A percentile compares a stretch with the other conserved stretches of the same genome.
phyloP scores from a whole-genome alignment of 2,797 vertebrate species.

The Telmatherina bonti region DNA sequence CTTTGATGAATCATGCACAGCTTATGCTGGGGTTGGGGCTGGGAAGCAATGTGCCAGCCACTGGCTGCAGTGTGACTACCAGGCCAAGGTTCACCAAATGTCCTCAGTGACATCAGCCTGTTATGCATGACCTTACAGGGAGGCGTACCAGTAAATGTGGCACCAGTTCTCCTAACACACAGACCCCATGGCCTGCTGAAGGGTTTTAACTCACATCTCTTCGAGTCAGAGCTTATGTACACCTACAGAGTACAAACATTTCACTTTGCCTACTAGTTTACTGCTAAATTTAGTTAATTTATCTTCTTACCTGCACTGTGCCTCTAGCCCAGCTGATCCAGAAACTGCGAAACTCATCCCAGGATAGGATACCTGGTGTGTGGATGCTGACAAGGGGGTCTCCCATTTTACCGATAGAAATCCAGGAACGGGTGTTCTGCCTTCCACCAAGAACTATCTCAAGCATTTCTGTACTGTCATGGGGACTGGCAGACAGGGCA shows the following conservation, averaged over 20 bases:
- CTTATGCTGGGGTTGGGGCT: constrained; percentile 38
- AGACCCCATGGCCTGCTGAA: constrained; percentile 52
- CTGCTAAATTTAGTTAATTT: background rate
- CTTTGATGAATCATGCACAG: constrained; percentile 50
- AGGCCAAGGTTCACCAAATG: constrained; percentile 59
- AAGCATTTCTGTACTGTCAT: constrained; percentile 90
- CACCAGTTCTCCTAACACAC: constrained; percentile 64
- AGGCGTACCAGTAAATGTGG: constrained; percentile 67
- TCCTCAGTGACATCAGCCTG: constrained; percentile 65
- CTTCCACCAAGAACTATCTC: constrained; percentile 92
- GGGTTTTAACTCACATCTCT: constrained; percentile 22
- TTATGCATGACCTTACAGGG: constrained; percentile 71
- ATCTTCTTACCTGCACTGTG: constrained; percentile 84
- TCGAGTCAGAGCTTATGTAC: constrained; percentile 12
- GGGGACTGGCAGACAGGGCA: constrained; percentile 88
- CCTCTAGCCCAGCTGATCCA: constrained; percentile 93
- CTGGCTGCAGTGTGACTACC: constrained; percentile 55
- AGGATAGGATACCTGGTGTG: constrained; percentile 90
- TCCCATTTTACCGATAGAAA: constrained; percentile 91
- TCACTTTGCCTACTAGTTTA: background rate
- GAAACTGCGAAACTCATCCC: constrained; percentile 95
- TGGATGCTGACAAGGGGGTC: constrained; percentile 84
- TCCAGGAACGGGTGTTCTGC: constrained; percentile 92
- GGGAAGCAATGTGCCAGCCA: constrained; percentile 45
- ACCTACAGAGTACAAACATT: constrained; percentile 14